Evolutionary conservation across 2,113 vertebrate species (phyloP).

Genomic region (Sterna hirundo): DNA sequence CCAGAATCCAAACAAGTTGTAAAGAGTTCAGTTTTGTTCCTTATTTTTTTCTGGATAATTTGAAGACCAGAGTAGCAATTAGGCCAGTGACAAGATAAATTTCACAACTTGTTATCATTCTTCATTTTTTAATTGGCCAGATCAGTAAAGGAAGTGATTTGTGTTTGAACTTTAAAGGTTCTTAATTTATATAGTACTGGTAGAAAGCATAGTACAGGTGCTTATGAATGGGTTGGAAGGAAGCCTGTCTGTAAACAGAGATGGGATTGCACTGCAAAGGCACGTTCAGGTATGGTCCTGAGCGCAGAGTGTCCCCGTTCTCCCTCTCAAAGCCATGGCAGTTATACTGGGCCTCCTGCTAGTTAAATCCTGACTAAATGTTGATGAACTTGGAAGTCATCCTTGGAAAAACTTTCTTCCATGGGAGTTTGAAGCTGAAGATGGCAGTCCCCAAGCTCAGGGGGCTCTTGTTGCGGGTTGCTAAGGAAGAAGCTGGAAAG

Average conservation of each 20-base stretch:
- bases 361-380: not conserved
- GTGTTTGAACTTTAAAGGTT: not conserved
- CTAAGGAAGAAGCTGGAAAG: not conserved
- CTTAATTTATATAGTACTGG: not conserved
- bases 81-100: not conserved
- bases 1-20: not conserved
- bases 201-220: not conserved
- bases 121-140: conserved; percentile 3
- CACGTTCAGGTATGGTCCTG: not conserved
- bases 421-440: not conserved
- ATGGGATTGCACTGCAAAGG: not conserved
- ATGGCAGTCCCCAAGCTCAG: not conserved
- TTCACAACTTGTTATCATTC: not conserved
- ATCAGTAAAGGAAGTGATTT: not conserved
- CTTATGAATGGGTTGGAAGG: not conserved
- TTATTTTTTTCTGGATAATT: not conserved
- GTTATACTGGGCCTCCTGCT: not conserved
- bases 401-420: not conserved
- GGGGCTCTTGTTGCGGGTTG: not conserved
- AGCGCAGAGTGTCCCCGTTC: fast-evolving
- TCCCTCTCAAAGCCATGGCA: not conserved
- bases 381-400: not conserved
- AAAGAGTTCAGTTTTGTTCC: not conserved
- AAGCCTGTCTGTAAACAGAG: not conserved
- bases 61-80: not conserved